These are phyloP conservation scores for Bellardia pandia DNA, from an alignment of 2,888 invertebrate species.

Conservation along the genomic window DNA sequence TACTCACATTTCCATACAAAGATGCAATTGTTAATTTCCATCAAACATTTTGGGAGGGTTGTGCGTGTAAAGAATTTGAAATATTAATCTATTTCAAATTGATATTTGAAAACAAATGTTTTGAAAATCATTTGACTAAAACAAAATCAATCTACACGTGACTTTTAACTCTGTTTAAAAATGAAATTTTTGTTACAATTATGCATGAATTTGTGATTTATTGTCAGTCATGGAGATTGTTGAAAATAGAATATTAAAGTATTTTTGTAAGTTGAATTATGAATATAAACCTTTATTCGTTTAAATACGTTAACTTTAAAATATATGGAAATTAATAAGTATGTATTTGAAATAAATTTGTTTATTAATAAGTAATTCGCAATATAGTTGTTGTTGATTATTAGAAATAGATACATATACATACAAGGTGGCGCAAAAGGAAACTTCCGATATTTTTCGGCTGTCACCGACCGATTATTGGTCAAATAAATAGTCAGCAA, in stretches of 20 bases:
- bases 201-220: conserved; percentile 29
- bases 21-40: conserved; percentile 39
- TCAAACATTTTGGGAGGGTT: conserved; percentile 23
- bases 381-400: too few relatives aligned
- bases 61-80: conserved; percentile 2
- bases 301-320: too few relatives aligned
- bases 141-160: conserved; percentile 60
- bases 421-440: too few relatives aligned
- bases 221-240: not conserved
- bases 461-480: too few relatives aligned
- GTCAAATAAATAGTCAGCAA: too few relatives aligned
- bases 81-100: conserved; percentile 66
- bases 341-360: too few relatives aligned
- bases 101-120: conserved; percentile 69
- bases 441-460: too few relatives aligned
- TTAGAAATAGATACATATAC: too few relatives aligned
- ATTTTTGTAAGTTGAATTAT: too few relatives aligned
- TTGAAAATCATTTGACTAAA: conserved; percentile 16
- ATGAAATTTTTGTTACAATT: conserved; percentile 25
- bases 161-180: conserved; percentile 17
- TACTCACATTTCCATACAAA: not conserved
- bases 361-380: too few relatives aligned
- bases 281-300: too few relatives aligned
- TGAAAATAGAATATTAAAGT: not conserved
- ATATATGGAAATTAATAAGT: too few relatives aligned